These are phyloP conservation scores for Scrobipalpa atriplicella DNA, from an alignment of 2,888 invertebrate genomes.

Conservation along the genomic window DNA sequence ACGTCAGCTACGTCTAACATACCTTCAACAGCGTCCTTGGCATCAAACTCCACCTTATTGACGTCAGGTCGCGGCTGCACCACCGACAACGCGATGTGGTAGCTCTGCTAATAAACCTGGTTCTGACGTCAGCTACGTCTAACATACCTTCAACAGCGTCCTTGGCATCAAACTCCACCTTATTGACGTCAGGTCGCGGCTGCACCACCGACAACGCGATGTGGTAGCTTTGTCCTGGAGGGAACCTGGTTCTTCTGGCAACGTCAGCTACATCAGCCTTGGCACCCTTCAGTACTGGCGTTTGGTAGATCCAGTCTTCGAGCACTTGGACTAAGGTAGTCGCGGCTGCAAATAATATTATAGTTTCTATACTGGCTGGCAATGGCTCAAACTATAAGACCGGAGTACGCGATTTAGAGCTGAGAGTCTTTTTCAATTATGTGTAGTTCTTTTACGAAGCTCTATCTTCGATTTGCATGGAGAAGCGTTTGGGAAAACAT, in stretches of 20 bases:
- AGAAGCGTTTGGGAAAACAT: no score
- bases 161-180: slow-evolving; percentile 87
- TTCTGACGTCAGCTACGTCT: no score
- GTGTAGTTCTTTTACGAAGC: background rate
- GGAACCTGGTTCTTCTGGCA: slow-evolving; percentile 64
- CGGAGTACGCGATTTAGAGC: background rate
- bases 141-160: slow-evolving; percentile 85
- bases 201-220: slow-evolving; percentile 92
- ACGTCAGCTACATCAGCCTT: slow-evolving; percentile 59
- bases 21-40: slow-evolving; percentile 86
- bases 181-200: slow-evolving; percentile 88
- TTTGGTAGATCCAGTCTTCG: slow-evolving; percentile 79
- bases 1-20: no score
- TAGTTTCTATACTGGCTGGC: background rate
- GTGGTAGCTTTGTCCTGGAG: slow-evolving; percentile 60
- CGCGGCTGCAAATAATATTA: slow-evolving; percentile 57
- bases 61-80: slow-evolving; percentile 91
- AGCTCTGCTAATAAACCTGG: slow-evolving; percentile 59
- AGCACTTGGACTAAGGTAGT: slow-evolving; percentile 78
- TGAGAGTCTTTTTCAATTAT: background rate
- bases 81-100: slow-evolving; percentile 89
- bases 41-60: slow-evolving; percentile 86
- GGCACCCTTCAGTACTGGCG: slow-evolving; percentile 65
- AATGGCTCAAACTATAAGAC: background rate
- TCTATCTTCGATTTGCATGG: no score